Percentiles rank a stretch among this genome's conserved stretches.
Conservation (phyloP, 2,888 invertebrate genomes). For the Salticus scenicus region DNA sequence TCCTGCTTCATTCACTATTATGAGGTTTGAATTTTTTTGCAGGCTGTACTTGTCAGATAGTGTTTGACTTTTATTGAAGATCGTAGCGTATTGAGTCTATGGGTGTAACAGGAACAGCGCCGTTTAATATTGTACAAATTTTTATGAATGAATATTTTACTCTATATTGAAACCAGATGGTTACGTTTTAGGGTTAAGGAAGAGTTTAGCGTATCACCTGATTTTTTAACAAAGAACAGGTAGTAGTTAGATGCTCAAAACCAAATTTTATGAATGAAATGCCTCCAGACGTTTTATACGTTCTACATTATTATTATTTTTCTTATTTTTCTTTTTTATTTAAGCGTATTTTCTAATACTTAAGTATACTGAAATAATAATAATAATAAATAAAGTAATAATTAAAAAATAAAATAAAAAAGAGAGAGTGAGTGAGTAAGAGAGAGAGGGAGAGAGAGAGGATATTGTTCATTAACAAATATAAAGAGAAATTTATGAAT, state of each 20-base stretch:
- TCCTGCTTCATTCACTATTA: neutral
- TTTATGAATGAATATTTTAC: slow-evolving; percentile 40
- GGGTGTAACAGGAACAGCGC: slow-evolving; percentile 57
- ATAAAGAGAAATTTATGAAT: no score
- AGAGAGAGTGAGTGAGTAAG: no score
- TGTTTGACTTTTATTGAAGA: neutral
- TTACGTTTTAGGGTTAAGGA: slow-evolving; percentile 9
- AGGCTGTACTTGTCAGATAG: neutral
- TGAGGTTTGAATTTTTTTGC: slow-evolving; percentile 13
- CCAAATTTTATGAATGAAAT: neutral
- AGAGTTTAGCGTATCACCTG: neutral
- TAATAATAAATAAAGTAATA: no score
- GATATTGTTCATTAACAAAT: no score
- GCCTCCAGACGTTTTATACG: neutral
- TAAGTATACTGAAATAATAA: no score
- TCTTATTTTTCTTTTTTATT: no score
- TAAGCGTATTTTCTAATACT: no score
- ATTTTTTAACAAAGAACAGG: neutral
- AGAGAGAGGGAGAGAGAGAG: no score
- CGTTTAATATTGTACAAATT: slow-evolving; percentile 22
- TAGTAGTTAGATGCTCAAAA: neutral
- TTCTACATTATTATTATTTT: no score
- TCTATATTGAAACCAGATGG: slow-evolving; percentile 30
- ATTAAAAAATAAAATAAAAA: no score
- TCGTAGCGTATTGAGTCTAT: neutral